Percentiles rank a stretch among this genome's conserved stretches.
phyloP scores from a whole-genome alignment of 2,113 vertebrate species.

The Motacilla alba region DNA sequence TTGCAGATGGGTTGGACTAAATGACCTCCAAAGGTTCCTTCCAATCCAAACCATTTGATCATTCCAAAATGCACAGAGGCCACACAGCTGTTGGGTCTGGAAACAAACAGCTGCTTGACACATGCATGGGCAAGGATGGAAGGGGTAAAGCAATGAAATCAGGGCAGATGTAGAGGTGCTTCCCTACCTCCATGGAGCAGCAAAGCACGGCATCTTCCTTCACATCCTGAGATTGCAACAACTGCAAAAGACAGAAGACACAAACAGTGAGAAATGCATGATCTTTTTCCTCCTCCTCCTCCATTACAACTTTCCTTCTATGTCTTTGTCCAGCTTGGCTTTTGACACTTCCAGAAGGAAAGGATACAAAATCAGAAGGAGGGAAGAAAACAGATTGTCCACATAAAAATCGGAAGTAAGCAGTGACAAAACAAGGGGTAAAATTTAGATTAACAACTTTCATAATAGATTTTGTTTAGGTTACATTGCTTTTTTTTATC shows the following conservation, averaged over 20 bases:
- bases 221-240: conserved; percentile 91
- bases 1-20: not conserved
- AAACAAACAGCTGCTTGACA: not conserved
- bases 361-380: not conserved
- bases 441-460: not conserved
- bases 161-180: not conserved
- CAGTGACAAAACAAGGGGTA: not conserved
- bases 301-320: not conserved
- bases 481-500: not conserved
- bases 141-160: not conserved
- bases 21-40: accelerated
- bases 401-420: not conserved
- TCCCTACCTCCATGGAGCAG: conserved; percentile 95
- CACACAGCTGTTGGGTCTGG: not conserved
- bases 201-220: conserved; percentile 97
- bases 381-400: not conserved
- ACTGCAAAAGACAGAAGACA: conserved; percentile 69
- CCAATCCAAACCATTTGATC: not conserved
- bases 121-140: accelerated
- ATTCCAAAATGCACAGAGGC: not conserved
- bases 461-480: not conserved
- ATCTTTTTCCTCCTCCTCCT: not conserved
- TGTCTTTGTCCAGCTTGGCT: not conserved
- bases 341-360: not conserved
- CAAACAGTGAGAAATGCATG: not conserved